Conservation (phyloP, 2,113 vertebrate species). For the Isurus oxyrinchus region DNA sequence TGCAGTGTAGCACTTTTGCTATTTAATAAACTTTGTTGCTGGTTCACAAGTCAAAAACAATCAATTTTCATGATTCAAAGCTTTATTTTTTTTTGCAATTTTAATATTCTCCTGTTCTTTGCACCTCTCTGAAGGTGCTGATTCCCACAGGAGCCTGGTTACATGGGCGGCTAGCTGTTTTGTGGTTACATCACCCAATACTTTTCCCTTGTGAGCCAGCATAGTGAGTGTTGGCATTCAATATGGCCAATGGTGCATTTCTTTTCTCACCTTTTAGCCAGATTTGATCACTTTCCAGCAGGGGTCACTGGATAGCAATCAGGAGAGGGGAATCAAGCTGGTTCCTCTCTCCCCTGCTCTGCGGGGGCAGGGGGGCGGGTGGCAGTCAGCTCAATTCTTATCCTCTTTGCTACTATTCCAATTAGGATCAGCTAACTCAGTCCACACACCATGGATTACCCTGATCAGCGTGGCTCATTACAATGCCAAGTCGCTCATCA, state of each 20-base stretch:
- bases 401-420: background rate
- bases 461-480: background rate
- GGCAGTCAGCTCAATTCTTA: background rate
- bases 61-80: background rate
- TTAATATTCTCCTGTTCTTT: conserved; percentile 6
- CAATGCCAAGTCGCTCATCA: background rate
- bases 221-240: background rate
- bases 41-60: background rate
- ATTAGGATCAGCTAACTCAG: background rate
- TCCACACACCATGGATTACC: background rate
- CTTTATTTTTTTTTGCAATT: background rate
- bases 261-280: background rate
- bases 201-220: background rate
- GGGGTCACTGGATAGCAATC: conserved; percentile 23
- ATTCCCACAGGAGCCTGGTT: background rate
- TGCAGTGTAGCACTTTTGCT: background rate
- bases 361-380: no score
- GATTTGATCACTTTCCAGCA: background rate
- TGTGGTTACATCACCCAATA: background rate
- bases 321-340: background rate
- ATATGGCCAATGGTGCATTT: background rate
- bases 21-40: background rate
- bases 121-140: background rate
- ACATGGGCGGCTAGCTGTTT: background rate
- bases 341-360: background rate